phyloP scores from a whole-genome alignment of 1,140 invertebrate genomes.

The Drosophila lowei region DNA sequence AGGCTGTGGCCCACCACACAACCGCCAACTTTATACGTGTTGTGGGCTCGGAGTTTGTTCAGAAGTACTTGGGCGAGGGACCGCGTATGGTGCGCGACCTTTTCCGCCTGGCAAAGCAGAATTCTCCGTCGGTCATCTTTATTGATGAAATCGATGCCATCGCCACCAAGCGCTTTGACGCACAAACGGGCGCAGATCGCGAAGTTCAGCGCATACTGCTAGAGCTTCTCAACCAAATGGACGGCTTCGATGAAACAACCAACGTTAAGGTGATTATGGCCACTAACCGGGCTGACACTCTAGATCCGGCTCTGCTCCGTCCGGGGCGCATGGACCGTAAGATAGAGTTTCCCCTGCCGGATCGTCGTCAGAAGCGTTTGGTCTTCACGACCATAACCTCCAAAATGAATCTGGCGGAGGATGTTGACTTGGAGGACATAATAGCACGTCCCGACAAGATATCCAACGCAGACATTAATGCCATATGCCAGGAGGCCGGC shows the following conservation, averaged over 20 bases:
- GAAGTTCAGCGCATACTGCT: constrained; percentile 99
- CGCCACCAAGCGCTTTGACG: constrained; percentile 99
- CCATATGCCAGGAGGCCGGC: constrained; percentile 98
- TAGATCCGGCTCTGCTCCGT: constrained; percentile 98
- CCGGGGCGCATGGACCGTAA: constrained; percentile 99
- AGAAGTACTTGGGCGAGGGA: constrained; percentile 99
- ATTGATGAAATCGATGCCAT: constrained; percentile 99
- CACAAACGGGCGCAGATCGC: constrained; percentile 98
- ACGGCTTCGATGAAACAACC: constrained; percentile 99
- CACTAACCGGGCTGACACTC: constrained; percentile 97
- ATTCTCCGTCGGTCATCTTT: constrained; percentile 99
- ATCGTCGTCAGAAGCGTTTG: constrained; percentile 98
- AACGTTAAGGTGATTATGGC: constrained; percentile 99
- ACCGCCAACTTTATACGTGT: constrained; percentile 99
- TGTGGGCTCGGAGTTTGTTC: constrained; percentile 99
- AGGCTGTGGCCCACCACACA: constrained; percentile 98
- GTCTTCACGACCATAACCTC: constrained; percentile 99
- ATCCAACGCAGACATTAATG: constrained; percentile 99
- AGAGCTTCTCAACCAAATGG: constrained; percentile 99
- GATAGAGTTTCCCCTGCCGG: constrained; percentile 99
- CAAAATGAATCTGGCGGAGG: constrained; percentile 99
- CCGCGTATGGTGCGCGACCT: constrained; percentile 99
- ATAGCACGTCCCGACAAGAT: constrained; percentile 99
- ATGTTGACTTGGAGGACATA: constrained; percentile 99
- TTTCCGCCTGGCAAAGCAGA: constrained; percentile 99